Base-by-base conservation (phyloP, 2,888 invertebrate species). In the Phanerotoma sp. region DNA sequence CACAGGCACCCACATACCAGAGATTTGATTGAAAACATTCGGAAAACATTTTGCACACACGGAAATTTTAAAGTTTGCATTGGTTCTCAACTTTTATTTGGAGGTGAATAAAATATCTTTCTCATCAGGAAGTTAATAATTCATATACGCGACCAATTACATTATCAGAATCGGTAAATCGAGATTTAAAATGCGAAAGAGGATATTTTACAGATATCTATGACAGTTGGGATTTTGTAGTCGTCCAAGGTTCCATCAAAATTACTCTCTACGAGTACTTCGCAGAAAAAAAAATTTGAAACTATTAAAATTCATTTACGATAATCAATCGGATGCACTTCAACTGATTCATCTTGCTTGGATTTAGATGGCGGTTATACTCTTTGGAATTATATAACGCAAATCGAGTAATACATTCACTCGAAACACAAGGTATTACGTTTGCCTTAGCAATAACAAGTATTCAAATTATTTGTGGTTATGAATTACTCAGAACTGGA, bases 401-500 rank as follows among this genome's bases (percentile, higher is more conserved):
- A n/a, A 13, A 35, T 16, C 13, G 41, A 51, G 33, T 21, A 1
- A 33, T 54, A 10, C 47, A 51, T 40, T 42, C 58, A 15, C 22
- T 55, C 4, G 46, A 22, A 21, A 16, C 20, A 7, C 11, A 50
- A 5, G 38, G 58, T 3, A 51, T 54, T 5, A 60, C 56, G 10
- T 64, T 61, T 47, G 54, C 58, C 3, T 37, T 57, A 18, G 11
- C 54, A 7, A 21, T 18, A 21, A 45, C 21, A 25, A 40, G 28
- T 21, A 32, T 35, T 2, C 22, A 40, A 18, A 16, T 40, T 6
- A 15, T 57, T 20, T 61, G 62, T n/a, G 61, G 58, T 9, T 55
- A 54, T n/a, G 38, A 28, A 35, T 15, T 58, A 9, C 50, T 58
- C 22, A 57, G 38, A 49, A 63, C 60, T 4, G 61, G 58, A 53